Base-by-base conservation (phyloP, 2,888 invertebrate genomes). In the Tolmerus cingulatus region DNA sequence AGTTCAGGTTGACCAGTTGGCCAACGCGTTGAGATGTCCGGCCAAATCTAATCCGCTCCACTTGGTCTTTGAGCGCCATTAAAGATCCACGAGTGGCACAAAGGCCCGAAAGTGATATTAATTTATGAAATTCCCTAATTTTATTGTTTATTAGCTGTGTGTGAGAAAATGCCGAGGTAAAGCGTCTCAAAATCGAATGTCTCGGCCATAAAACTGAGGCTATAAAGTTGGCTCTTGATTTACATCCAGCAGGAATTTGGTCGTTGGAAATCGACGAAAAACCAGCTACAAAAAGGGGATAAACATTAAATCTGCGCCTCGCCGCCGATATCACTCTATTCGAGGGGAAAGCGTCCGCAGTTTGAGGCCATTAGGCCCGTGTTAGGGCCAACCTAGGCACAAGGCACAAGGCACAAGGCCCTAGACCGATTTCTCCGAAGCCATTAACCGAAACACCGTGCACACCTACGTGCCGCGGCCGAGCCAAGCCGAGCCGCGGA, bases 91-190 rank as follows among this genome's bases (percentile, higher is more conserved):
- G 66, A 23, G 19, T 66, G 66, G 66, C 51, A 66, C 66, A 66
- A 66, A 66, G 66, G 66, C 23, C 66, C 66, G 66, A 76, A 76
- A 76, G 78, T 78, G 78, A 46, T 37, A 78, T 78, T 43, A 78
- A 78, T 78, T 78, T 78, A 37, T 43, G 78, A 78, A 78, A 27
- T 78, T 43, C 46, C 46, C 46, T 78, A 78, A 43, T 78, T 78
- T 78, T 78, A 43, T 78, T 78, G 78, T 78, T 78, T 78, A 78
- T 78, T 78, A 46, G 37, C 27, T 43, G 40, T 78, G 43, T 78
- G 78, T 46, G 78, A 78, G 78, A 78, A 78, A 78, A 37, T 19
- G 78, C 37, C 23, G 23, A 78, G 40, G 43, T 78, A 46, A 78
- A 46, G 76, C 76, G 43, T 78, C 46, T 78, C 19, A 43, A 78